phyloP scores from a whole-genome alignment of 2,888 invertebrate species.

The Gibbula magus region DNA sequence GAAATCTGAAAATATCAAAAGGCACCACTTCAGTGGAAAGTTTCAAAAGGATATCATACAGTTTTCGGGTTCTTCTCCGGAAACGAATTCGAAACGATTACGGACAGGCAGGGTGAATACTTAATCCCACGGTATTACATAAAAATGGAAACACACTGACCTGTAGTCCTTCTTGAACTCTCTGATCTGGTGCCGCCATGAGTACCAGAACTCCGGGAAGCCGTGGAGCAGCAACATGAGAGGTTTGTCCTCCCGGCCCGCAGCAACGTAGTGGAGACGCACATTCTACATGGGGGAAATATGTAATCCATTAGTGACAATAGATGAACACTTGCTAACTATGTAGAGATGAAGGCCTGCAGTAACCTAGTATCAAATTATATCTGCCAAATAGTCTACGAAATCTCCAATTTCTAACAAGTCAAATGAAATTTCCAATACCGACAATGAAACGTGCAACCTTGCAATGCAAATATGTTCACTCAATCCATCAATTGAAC shows the following conservation, averaged over 20 bases:
- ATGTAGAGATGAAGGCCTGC: too few species aligned
- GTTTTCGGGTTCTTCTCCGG: too few species aligned
- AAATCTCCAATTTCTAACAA: too few species aligned
- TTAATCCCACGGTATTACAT: neutral
- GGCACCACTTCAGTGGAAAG: too few species aligned
- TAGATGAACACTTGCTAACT: neutral
- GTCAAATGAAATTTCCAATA: too few species aligned
- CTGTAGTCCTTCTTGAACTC: conserved; percentile 78
- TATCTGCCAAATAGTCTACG: too few species aligned
- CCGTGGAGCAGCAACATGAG: conserved; percentile 85
- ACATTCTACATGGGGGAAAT: conserved; percentile 77
- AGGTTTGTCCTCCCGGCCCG: conserved; percentile 81
- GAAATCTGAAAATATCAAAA: too few species aligned
- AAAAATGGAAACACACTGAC: conserved; percentile 34
- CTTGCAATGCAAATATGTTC: too few species aligned
- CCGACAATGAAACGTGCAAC: too few species aligned
- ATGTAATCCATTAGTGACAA: neutral
- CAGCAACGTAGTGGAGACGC: conserved; percentile 84
- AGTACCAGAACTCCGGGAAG: conserved; percentile 87
- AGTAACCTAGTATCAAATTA: too few species aligned
- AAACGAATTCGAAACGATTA: neutral
- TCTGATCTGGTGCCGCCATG: conserved; percentile 83
- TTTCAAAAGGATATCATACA: too few species aligned
- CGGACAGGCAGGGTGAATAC: neutral
- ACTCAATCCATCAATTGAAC: too few species aligned